These are phyloP conservation scores for Marasmarcha lunaedactyla DNA, from an alignment of 2,888 invertebrate species.

Conservation along the genomic window DNA sequence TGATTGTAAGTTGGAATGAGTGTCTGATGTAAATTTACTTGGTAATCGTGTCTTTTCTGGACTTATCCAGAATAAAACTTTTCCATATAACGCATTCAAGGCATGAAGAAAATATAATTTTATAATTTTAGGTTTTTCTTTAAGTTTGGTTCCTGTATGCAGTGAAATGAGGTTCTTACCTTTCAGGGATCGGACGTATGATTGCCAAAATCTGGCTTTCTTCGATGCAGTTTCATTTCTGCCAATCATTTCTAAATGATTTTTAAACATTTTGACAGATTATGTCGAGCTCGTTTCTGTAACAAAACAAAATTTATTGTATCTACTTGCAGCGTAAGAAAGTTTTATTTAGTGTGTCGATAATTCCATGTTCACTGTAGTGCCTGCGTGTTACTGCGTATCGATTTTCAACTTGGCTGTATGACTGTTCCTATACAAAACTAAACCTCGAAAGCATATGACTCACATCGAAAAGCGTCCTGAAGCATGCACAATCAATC, in stretches of 20 bases:
- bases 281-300: slow-evolving; percentile 84
- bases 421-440: no score
- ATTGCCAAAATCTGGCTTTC: slow-evolving; percentile 95
- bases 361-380: not conserved
- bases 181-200: slow-evolving; percentile 92
- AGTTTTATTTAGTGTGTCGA: not conserved
- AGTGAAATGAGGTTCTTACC: slow-evolving; percentile 68
- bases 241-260: slow-evolving; percentile 93
- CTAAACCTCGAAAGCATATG: not conserved
- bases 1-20: no score
- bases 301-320: slow-evolving; percentile 23
- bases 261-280: slow-evolving; percentile 87
- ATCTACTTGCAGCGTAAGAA: not conserved
- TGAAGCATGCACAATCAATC: not conserved
- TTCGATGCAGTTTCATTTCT: slow-evolving; percentile 92
- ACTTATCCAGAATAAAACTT: no score
- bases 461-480: slow-evolving; percentile 1
- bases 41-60: no score
- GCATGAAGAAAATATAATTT: no score
- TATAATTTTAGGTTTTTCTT: no score
- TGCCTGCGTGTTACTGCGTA: not conserved
- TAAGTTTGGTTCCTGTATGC: slow-evolving; percentile 26
- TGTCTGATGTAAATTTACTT: no score
- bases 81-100: no score
- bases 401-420: not conserved